Evolutionary conservation across 2,113 vertebrate genomes (phyloP), one percentile per base, ranked within the genome.

Genomic region (Natator depressus): DNA sequence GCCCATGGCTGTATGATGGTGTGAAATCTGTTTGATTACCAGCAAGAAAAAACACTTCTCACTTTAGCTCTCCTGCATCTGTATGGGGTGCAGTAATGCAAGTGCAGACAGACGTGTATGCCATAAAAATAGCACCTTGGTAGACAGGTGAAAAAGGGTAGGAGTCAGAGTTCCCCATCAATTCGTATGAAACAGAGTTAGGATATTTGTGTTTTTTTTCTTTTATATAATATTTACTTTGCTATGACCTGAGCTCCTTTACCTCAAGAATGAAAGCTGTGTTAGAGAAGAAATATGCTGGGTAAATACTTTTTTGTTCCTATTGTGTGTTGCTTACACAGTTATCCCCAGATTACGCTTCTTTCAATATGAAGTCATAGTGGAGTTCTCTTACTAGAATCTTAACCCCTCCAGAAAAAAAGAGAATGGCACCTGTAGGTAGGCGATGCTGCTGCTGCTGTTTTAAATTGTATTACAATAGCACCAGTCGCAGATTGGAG

Each of bases 371-470:
- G 6, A 69, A 54, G 65, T 81, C 35, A n/a, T n/a, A 57, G 8
- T 79, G 31, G 79, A 92, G 29, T 11, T 54, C 87, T 96, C 20
- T 85, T 75, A 57, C 6, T 75, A 50, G 25, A 93, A 65, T 87
- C 29, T 24, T 27, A 8, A 9, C 2, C 2, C 11, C 25, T 65
- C 3, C 53, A 20, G 2, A 7, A 2, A 9, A n/a, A 19, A 10
- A 75, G 65, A 57, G 25, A 69, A 78, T 24, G 31, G 78, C 29
- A 85, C 83, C 46, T 1, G 1, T 87, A 72, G 80, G 82, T 78
- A 5, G 49, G 69, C 10, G 13, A 10, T 81, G 87, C 27, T 22
- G 13, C 38, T 87, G 6, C 35, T 87, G 42, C 24, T 93, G 35
- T 1, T 72, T 82, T 93, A 69, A 25, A 80, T 85, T 91, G 10